Percentiles rank a stretch among this genome's conserved stretches.
Conservation (phyloP, 1,140 invertebrate species). For the Zaprionus ghesquierei region DNA sequence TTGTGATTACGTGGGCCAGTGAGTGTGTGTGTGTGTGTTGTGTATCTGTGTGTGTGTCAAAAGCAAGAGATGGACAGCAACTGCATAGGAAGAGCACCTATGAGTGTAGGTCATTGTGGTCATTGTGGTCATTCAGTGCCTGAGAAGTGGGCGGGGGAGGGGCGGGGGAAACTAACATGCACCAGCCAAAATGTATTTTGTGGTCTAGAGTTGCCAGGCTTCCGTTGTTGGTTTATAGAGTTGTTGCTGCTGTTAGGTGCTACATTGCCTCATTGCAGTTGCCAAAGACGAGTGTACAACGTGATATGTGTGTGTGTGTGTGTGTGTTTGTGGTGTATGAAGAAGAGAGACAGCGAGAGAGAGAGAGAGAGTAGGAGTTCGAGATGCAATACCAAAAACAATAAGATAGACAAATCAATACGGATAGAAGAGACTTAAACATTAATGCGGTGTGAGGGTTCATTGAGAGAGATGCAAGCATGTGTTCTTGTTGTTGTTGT, state of each 20-base stretch:
- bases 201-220: constrained; percentile 30
- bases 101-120: constrained; percentile 12
- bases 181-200: constrained; percentile 27
- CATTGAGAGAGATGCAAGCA: constrained; percentile 72
- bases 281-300: constrained; percentile 29
- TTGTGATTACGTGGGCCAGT: neutral
- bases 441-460: constrained; percentile 51
- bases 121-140: constrained; percentile 22
- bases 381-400: constrained; percentile 70
- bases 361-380: constrained; percentile 14
- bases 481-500: constrained; percentile 57
- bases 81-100: constrained; percentile 50
- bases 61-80: constrained; percentile 42
- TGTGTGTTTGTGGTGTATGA: constrained; percentile 26
- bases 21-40: neutral
- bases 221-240: constrained; percentile 2
- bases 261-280: constrained; percentile 50
- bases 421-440: constrained; percentile 28
- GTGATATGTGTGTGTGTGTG: constrained; percentile 45
- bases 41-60: constrained; percentile 11
- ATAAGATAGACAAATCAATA: constrained; percentile 52
- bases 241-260: constrained; percentile 29
- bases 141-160: neutral
- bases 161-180: constrained; percentile 24
- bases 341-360: constrained; percentile 38